phyloP scores from a whole-genome alignment of 2,888 invertebrate genomes.

The Morpho achilles region DNA sequence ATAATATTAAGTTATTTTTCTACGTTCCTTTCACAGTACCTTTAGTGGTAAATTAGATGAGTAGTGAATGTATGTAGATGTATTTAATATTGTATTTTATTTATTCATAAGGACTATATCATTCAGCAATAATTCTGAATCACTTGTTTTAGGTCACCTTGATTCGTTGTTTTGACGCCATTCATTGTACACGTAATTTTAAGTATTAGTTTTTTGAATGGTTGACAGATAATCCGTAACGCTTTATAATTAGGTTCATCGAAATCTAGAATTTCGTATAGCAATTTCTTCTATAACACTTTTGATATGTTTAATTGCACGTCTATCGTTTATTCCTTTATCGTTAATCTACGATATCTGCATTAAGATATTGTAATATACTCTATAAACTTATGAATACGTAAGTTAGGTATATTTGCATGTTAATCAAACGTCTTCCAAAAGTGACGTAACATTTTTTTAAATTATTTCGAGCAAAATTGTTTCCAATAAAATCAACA shows the following conservation, averaged over 20 bases:
- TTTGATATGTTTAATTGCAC: slow-evolving; percentile 64
- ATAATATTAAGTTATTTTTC: slow-evolving; percentile 76
- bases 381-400: slow-evolving; percentile 46
- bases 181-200: slow-evolving; percentile 41
- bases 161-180: slow-evolving; percentile 27
- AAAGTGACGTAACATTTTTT: slow-evolving; percentile 65
- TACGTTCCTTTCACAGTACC: slow-evolving; percentile 68
- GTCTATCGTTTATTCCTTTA: slow-evolving; percentile 30
- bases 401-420: slow-evolving; percentile 70
- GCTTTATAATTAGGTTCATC: slow-evolving; percentile 77
- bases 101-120: slow-evolving; percentile 36
- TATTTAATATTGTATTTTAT: slow-evolving; percentile 35
- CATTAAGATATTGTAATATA: slow-evolving; percentile 40
- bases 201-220: slow-evolving; percentile 51
- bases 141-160: slow-evolving; percentile 27
- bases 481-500: background rate
- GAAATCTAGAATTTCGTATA: slow-evolving; percentile 70
- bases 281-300: slow-evolving; percentile 61
- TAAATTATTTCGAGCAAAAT: slow-evolving; percentile 7
- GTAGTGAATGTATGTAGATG: slow-evolving; percentile 33
- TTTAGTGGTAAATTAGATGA: slow-evolving; percentile 42
- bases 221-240: slow-evolving; percentile 69
- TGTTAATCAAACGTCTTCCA: slow-evolving; percentile 78
- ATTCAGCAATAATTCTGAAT: slow-evolving; percentile 42
- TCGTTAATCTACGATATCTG: slow-evolving; percentile 34